Conservation (phyloP, 2,888 invertebrate genomes). For the Polietes domitor region DNA sequence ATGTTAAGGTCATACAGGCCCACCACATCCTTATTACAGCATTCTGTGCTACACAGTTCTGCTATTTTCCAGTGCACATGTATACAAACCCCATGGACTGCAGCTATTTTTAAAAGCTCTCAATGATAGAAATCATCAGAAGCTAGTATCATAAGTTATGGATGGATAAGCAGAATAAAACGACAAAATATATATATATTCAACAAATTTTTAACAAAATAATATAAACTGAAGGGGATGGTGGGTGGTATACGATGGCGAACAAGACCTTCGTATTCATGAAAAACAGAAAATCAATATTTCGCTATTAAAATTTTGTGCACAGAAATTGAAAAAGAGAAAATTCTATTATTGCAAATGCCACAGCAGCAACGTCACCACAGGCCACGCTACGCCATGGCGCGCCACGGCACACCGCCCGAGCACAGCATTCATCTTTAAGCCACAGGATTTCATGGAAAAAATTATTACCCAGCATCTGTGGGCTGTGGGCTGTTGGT, state of each 20-base stretch:
- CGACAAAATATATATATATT: neutral
- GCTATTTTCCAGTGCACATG: too few species aligned
- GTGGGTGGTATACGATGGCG: neutral
- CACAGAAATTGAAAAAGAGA: neutral
- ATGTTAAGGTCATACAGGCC: too few species aligned
- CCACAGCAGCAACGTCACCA: neutral
- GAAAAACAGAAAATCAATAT: neutral
- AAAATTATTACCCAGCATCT: neutral
- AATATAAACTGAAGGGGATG: neutral
- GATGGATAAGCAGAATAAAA: neutral
- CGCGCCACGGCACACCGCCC: neutral
- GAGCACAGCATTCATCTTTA: neutral
- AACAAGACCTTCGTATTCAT: neutral
- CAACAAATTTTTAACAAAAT: neutral
- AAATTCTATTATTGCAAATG: neutral
- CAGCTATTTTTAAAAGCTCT: neutral
- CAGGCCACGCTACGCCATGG: neutral
- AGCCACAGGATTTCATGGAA: neutral
- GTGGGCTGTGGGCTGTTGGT: too few species aligned
- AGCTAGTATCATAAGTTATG: neutral
- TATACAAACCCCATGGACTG: neutral
- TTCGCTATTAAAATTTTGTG: neutral
- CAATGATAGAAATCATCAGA: neutral
- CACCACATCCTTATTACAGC: too few species aligned
- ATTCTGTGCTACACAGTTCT: too few species aligned